These are phyloP conservation scores for Steatornis caripensis DNA, from an alignment of 2,113 vertebrate genomes.

Conservation along the genomic window DNA sequence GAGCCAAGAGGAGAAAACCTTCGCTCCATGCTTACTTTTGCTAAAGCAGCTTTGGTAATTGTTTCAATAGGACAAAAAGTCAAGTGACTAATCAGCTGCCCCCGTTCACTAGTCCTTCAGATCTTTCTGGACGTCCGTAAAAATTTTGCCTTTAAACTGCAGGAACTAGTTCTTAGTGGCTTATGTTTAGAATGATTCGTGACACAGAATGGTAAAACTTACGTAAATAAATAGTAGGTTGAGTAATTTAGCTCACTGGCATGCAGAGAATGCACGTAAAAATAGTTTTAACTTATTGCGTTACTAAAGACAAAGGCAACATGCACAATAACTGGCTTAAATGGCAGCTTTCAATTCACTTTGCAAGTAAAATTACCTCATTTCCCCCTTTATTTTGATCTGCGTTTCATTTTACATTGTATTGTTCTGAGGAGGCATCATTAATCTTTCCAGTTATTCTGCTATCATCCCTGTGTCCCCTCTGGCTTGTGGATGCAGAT, in stretches of 20 bases:
- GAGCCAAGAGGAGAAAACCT: not conserved
- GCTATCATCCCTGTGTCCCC: not conserved
- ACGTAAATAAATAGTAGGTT: not conserved
- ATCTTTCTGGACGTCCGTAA: not conserved
- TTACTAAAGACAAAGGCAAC: not conserved
- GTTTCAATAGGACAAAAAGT: not conserved
- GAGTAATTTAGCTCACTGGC: not conserved
- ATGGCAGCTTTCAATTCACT: not conserved
- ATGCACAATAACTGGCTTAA: not conserved
- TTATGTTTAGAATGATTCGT: not conserved
- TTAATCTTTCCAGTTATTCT: not conserved
- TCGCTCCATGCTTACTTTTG: accelerated
- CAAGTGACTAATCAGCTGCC: not conserved
- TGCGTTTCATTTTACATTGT: not conserved
- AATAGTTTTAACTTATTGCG: not conserved
- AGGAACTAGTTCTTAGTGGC: not conserved
- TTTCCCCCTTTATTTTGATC: not conserved
- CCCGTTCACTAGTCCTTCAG: not conserved
- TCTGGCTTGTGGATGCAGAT: not conserved
- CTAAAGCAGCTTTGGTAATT: not conserved
- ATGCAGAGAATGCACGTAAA: not conserved
- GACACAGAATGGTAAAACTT: not conserved
- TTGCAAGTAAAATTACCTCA: not conserved
- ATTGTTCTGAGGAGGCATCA: not conserved
- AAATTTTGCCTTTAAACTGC: not conserved